Percentiles rank a stretch among this genome's conserved stretches.
These are phyloP conservation scores for Camelus bactrianus DNA, from an alignment of 2,113 vertebrate genomes.

Conservation along the genomic window DNA sequence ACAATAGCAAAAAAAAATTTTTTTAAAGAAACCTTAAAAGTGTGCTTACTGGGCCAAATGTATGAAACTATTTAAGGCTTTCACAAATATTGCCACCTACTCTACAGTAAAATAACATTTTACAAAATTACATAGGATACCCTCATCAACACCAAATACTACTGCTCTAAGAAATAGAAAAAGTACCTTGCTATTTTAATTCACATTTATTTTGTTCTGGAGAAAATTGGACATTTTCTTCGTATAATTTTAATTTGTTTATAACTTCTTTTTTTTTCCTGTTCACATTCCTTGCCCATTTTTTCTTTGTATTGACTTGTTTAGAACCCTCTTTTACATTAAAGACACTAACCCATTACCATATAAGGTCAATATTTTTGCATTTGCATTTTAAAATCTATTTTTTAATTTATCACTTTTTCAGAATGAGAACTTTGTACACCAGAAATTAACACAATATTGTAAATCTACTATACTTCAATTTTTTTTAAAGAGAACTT, in stretches of 20 bases:
- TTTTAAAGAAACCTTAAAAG: not conserved
- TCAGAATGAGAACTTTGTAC: not conserved
- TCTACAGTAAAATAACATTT: not conserved
- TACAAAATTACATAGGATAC: not conserved
- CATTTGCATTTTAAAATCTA: not conserved
- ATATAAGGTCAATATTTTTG: not conserved
- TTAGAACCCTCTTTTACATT: not conserved
- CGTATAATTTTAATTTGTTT: constrained; percentile 7
- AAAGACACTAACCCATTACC: not conserved
- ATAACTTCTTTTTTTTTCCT: not conserved
- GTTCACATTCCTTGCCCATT: not conserved
- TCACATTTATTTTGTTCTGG: constrained; percentile 27
- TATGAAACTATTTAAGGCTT: not conserved
- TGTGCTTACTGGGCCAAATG: not conserved
- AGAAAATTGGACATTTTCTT: not conserved
- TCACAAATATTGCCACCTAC: not conserved
- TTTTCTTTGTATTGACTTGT: not conserved
- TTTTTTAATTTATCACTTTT: not conserved
- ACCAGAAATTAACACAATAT: no score
- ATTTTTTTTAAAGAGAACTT: not conserved
- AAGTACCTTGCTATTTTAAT: not conserved
- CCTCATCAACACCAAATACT: not conserved
- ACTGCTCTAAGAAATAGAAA: not conserved
- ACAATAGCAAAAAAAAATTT: no score
- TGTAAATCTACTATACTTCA: no score